Conservation (phyloP, 2,797 vertebrate species). For the Okamejei kenojei region DNA sequence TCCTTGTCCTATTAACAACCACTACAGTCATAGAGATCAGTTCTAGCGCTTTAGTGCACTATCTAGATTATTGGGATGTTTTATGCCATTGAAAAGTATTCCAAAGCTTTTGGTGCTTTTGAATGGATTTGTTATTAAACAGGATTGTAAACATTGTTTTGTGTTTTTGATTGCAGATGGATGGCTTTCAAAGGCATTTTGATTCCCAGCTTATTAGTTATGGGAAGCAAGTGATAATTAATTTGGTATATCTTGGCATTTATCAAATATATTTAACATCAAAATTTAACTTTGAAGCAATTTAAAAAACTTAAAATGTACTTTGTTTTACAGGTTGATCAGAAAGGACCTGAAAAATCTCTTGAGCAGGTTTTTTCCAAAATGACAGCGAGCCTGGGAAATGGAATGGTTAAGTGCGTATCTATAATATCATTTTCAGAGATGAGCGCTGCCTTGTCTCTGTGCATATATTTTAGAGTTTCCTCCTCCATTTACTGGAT, state of each 20-base stretch:
- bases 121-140: not conserved
- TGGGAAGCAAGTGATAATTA: slow-evolving; percentile 85
- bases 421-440: not conserved
- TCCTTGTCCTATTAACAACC: not conserved
- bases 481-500: not conserved
- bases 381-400: slow-evolving; percentile 76
- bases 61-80: not conserved
- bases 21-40: not conserved
- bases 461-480: not conserved
- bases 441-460: not conserved
- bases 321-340: slow-evolving; percentile 70
- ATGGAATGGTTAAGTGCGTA: slow-evolving; percentile 81
- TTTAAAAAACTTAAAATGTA: not conserved
- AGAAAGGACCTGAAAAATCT: slow-evolving; percentile 90
- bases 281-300: slow-evolving; percentile 31
- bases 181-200: slow-evolving; percentile 94
- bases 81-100: not conserved
- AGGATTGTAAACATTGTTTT: not conserved
- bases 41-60: slow-evolving; percentile 5
- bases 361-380: slow-evolving; percentile 79
- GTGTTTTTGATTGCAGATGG: slow-evolving; percentile 61
- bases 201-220: slow-evolving; percentile 91
- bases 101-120: not conserved
- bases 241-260: slow-evolving; percentile 68
- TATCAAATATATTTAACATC: not conserved